Base-by-base conservation (phyloP, 2,113 vertebrate genomes). In the Cercocebus atys region DNA sequence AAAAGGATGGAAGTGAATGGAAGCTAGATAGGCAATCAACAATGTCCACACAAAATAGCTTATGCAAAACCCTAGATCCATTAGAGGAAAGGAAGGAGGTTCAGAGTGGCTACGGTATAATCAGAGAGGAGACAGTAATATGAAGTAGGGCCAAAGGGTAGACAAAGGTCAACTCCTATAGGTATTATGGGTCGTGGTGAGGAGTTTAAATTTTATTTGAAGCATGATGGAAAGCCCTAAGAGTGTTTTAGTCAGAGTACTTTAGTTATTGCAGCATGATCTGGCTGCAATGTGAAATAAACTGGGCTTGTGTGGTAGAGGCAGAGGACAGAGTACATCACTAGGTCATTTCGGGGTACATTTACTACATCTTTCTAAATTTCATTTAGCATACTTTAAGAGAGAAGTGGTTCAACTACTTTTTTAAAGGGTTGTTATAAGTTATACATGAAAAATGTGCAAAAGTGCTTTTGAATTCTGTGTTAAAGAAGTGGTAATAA, bases 121-220 rank as follows among this genome's bases (percentile, higher is more conserved):
- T 11, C 38, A 50, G 18, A 22, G 17, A 96, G 18, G 14, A 2
- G 20, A 82, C 32, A 73, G 18, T 73, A 12, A 82, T 27, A 89
- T 38, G 59, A 92, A 59, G 32, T 72, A 5, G 40, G n/a, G 30
- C 78, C 72, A 32, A 10, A 70, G 2, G 5, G 7, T 55, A 78
- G n/a, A 47, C 4, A 40, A 79, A 68, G 6, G 25, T 76, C 40
- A 81, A 70, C 13, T 50, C 23, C 25, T 55, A 0, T 23, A 64
- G 32, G 10, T 78, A 43, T 35, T 86, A 8, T 0, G 47, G 38
- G 40, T 84, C 61, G 25, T 35, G 47, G 61, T n/a, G 23, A 88
- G 35, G 25, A 93, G 23, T 81, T 94, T 17, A 57, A 22, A 81
- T 92, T 81, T 93, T 76, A 61, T 70, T 68, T 94, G 22, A 94